These are phyloP conservation scores for Otocyon megalotis DNA, from an alignment of 2,113 vertebrate genomes.

Conservation along the genomic window DNA sequence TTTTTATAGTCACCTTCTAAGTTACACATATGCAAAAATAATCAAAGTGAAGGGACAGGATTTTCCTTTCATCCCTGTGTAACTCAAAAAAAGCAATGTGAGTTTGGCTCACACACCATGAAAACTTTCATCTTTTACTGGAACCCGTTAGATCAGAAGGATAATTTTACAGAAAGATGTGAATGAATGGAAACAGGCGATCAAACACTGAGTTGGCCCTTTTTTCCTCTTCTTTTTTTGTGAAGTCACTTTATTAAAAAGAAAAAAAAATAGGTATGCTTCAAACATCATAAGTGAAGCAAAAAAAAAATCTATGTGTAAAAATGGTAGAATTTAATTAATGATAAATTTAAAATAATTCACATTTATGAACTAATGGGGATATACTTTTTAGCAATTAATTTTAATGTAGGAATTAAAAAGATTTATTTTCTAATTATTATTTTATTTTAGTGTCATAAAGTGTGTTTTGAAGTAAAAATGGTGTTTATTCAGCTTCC, in stretches of 20 bases:
- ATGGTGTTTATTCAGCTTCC: not conserved
- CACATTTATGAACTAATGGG: not conserved
- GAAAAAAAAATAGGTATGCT: not conserved
- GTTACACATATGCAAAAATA: slow-evolving; percentile 74
- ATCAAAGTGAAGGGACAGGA: slow-evolving; percentile 53
- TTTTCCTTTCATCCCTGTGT: slow-evolving; percentile 68
- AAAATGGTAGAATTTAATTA: not conserved
- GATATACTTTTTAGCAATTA: not conserved
- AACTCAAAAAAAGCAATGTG: slow-evolving; percentile 47
- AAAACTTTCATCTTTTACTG: slow-evolving; percentile 74
- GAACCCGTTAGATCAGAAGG: slow-evolving; percentile 71
- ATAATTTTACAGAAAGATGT: slow-evolving; percentile 52
- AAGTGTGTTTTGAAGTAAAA: not conserved
- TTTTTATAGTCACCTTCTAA: slow-evolving; percentile 58
- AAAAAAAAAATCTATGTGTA: not conserved
- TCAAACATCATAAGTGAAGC: slow-evolving; percentile 18
- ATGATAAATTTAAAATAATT: slow-evolving; percentile 13
- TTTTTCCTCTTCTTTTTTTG: not conserved
- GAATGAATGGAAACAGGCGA: slow-evolving; percentile 63
- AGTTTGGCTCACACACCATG: not conserved
- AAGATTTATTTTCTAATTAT: not conserved
- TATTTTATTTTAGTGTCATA: not conserved
- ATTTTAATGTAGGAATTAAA: slow-evolving; percentile 18
- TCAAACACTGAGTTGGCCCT: slow-evolving; percentile 28
- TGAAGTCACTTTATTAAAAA: slow-evolving; percentile 41